Evolutionary conservation across 2,797 vertebrate species (phyloP).

Genomic region (Notoglanidium macrostoma): DNA sequence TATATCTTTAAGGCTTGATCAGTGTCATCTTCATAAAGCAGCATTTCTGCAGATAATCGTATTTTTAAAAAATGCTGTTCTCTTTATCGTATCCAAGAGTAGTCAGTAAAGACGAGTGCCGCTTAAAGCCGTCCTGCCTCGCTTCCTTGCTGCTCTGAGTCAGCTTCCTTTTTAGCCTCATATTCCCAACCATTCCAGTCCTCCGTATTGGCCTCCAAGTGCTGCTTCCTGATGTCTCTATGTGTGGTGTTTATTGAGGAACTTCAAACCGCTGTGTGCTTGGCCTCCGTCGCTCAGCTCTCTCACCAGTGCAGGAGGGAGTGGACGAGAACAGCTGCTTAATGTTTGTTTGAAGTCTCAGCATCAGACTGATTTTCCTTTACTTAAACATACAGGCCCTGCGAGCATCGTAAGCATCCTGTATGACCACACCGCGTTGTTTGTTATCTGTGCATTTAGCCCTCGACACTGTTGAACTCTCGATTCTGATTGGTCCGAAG

Average conservation of each 20-base stretch:
- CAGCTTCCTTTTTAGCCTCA: conserved; percentile 63
- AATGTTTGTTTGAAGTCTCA: conserved; percentile 50
- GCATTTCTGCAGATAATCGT: neutral
- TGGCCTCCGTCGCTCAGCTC: conserved; percentile 29
- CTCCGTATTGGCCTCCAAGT: conserved; percentile 39
- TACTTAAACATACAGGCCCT: conserved; percentile 40
- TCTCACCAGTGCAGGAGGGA: conserved; percentile 44
- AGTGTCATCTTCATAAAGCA: neutral
- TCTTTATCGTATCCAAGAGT: conserved; percentile 1
- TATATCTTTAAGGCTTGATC: conserved; percentile 39
- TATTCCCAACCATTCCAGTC: conserved; percentile 26
- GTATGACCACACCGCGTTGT: conserved; percentile 2
- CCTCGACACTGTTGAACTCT: too few relatives aligned
- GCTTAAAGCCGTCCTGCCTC: conserved; percentile 38
- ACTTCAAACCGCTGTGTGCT: conserved; percentile 48
- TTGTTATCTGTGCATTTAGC: conserved; percentile 2
- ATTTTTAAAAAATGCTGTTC: neutral
- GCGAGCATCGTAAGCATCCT: conserved; percentile 10
- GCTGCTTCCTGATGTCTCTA: conserved; percentile 50
- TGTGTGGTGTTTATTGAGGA: conserved; percentile 49
- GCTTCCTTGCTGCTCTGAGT: conserved; percentile 56
- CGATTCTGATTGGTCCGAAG: neutral
- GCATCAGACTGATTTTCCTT: conserved; percentile 25
- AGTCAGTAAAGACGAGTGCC: neutral
- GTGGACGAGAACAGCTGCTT: conserved; percentile 51